Evolutionary conservation across 2,888 invertebrate genomes (phyloP), one percentile per base, ranked within the genome.

Genomic region (Tuta absoluta): DNA sequence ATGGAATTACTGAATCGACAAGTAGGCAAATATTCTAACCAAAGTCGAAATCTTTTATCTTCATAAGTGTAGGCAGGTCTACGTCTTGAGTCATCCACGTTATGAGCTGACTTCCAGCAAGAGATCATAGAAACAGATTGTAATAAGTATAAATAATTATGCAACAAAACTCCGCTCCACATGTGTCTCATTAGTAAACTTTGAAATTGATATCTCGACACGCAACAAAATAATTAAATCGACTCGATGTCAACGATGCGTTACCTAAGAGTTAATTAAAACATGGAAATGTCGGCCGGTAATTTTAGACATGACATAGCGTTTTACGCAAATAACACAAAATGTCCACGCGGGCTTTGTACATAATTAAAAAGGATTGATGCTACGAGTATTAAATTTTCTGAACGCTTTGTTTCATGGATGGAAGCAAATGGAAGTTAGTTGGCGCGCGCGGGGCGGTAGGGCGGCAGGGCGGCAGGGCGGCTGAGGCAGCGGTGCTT

Each of bases 181-280:
- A 79, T 86, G 84, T 72, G 78, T 78, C 81, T 85, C 81, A 86
- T 86, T 86, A 85, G 75, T 72, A 63, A 69, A 77, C 76, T 78
- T 81, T 81, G 80, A 81, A 84, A 84, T 79, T 79, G 74, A 76
- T 80, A 78, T 66, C 62, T 33, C 79, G 76, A 33, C 33, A 78
- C 80, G 73, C 75, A 79, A 78, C 78, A 79, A 60, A 41, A 62
- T 62, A 49, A 74, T 79, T 83, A 84, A 86, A 86, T 85, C 85
- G 80, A 84, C 81, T 79, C 76, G 71, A 74, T 79, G 71, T 77
- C 79, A 79, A 72, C 78, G 69, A 71, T 78, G 77, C 78, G 75
- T 80, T 74, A 68, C 69, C 72, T 73, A 75, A 75, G 72, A 71
- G 76, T 84, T 83, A 83, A 83, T 84, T 81, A 82, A 71, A 73